These are phyloP conservation scores for Helobdella robusta DNA, from an alignment of 2,888 invertebrate genomes.

Conservation along the genomic window DNA sequence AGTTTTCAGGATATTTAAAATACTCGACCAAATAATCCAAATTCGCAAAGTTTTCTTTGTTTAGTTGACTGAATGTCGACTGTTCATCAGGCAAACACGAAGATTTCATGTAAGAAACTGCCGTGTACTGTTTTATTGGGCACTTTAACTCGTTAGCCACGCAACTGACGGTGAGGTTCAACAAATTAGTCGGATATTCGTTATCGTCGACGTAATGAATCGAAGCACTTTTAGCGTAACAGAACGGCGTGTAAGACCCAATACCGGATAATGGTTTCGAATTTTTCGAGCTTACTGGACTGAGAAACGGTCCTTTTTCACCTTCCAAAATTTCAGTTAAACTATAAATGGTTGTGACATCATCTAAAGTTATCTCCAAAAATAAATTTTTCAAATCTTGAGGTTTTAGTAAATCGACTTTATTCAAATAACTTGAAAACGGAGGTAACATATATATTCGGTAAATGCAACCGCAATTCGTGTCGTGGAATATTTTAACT, in stretches of 20 bases:
- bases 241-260: slow-evolving; percentile 34
- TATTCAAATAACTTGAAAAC: slow-evolving; percentile 22
- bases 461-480: slow-evolving; percentile 34
- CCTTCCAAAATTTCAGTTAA: slow-evolving; percentile 32
- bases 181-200: slow-evolving; percentile 29
- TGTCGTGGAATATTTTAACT: slow-evolving; percentile 35
- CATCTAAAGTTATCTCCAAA: slow-evolving; percentile 30
- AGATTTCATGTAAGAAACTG: slow-evolving; percentile 33
- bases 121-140: slow-evolving; percentile 34
- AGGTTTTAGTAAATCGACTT: slow-evolving; percentile 26
- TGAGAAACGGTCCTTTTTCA: slow-evolving; percentile 32
- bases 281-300: slow-evolving; percentile 33
- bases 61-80: neutral
- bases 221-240: slow-evolving; percentile 30
- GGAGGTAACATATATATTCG: slow-evolving; percentile 33
- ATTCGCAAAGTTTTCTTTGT: slow-evolving; percentile 11
- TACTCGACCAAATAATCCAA: slow-evolving; percentile 5
- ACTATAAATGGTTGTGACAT: slow-evolving; percentile 22
- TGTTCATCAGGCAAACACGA: slow-evolving; percentile 15
- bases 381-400: slow-evolving; percentile 26
- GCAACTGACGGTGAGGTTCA: slow-evolving; percentile 33
- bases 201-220: slow-evolving; percentile 29
- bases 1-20: slow-evolving; percentile 24
- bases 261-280: slow-evolving; percentile 32
- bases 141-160: slow-evolving; percentile 30